Evolutionary conservation across 2,113 vertebrate genomes (phyloP).

Genomic region (Dromas ardeola): DNA sequence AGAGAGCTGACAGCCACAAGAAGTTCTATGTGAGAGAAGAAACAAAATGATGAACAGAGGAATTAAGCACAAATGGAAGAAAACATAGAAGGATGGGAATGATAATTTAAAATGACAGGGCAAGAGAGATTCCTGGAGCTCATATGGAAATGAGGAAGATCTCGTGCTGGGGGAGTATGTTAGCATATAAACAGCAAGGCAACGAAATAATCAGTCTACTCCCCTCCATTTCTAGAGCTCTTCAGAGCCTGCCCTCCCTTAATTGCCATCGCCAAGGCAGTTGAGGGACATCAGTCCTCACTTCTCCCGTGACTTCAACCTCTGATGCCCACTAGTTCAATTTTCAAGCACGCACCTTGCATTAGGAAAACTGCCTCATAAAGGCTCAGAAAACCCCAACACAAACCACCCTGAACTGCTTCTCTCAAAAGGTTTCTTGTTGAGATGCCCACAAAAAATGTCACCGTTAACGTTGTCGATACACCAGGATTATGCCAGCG

Average conservation of each 20-base stretch:
- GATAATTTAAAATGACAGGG: constrained; percentile 17
- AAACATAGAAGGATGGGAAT: background rate
- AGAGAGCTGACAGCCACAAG: background rate
- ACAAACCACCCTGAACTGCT: background rate
- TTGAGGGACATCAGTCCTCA: background rate
- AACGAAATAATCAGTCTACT: constrained; percentile 2
- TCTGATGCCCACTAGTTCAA: background rate
- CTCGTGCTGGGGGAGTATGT: constrained; percentile 2
- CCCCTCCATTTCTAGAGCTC: background rate
- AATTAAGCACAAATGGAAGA: constrained; percentile 33
- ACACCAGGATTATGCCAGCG: background rate
- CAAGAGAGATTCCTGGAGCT: constrained; percentile 27
- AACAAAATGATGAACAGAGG: background rate
- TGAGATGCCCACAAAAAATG: background rate
- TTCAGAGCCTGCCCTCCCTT: background rate
- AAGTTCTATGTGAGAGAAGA: background rate
- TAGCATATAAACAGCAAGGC: constrained; percentile 8
- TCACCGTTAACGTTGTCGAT: background rate
- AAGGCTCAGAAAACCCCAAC: background rate
- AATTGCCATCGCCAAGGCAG: background rate
- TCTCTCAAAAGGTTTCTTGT: background rate
- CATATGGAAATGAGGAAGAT: constrained; percentile 32
- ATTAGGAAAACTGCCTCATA: background rate
- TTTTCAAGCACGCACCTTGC: background rate
- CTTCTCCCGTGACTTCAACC: background rate